These are phyloP conservation scores for Drosophila anomelani DNA, from an alignment of 2,888 invertebrate genomes.

Conservation along the genomic window DNA sequence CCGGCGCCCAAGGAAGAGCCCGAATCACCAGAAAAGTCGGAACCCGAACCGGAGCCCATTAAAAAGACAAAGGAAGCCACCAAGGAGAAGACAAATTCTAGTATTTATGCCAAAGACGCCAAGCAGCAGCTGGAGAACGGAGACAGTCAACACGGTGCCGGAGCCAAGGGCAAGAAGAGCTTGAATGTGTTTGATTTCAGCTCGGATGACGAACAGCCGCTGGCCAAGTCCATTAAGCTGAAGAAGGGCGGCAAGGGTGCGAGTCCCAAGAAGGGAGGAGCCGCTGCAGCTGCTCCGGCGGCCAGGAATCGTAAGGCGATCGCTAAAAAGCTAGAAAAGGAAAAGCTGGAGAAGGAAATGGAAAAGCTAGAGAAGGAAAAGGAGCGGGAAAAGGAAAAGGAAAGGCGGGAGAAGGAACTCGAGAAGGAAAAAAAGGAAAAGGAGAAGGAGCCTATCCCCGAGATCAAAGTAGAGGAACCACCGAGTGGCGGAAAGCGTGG, in stretches of 20 bases:
- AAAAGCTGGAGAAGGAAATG: conserved; percentile 15
- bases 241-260: conserved; percentile 71
- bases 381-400: conserved; percentile 17
- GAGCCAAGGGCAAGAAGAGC: conserved; percentile 59
- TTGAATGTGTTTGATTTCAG: conserved; percentile 85
- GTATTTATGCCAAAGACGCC: conserved; percentile 66
- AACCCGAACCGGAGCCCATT: conserved; percentile 26
- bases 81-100: conserved; percentile 72
- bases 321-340: conserved; percentile 33
- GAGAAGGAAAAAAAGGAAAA: conserved; percentile 27
- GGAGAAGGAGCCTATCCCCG: conserved; percentile 16
- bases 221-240: conserved; percentile 84
- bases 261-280: conserved; percentile 56
- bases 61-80: conserved; percentile 40
- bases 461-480: conserved; percentile 25
- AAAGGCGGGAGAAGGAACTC: conserved; percentile 19
- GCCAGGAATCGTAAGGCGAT: conserved; percentile 53
- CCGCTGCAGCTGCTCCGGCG: conserved; percentile 36
- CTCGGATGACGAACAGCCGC: conserved; percentile 86
- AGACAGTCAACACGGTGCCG: conserved; percentile 37
- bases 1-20: conserved; percentile 22
- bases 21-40: conserved; percentile 13
- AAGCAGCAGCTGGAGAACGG: conserved; percentile 71
- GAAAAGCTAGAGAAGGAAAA: conserved; percentile 22
- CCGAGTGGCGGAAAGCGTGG: conserved; percentile 37